phyloP scores from a whole-genome alignment of 1,140 invertebrate species.

The Ips nitidus region DNA sequence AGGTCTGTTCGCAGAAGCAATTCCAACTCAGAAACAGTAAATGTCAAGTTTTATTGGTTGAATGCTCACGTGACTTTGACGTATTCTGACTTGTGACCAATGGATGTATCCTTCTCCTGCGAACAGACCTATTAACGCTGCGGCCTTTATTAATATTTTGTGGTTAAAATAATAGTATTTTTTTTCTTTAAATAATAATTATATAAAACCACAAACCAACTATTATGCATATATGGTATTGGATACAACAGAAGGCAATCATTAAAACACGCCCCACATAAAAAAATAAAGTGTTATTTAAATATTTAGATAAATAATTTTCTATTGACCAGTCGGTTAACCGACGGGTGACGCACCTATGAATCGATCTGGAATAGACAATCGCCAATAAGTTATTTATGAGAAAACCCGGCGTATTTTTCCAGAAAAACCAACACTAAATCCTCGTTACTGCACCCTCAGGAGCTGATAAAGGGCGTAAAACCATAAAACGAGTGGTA shows the following conservation, averaged over 20 bases:
- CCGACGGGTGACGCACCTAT: constrained; percentile 3
- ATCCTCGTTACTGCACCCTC: neutral
- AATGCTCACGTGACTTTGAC: no score
- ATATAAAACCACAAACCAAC: neutral
- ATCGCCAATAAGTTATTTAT: neutral
- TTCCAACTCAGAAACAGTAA: no score
- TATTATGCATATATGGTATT: neutral
- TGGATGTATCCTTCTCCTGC: no score
- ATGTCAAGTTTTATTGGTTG: no score
- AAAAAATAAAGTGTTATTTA: neutral
- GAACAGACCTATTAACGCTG: neutral
- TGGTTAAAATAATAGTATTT: neutral
- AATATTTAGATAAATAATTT: neutral
- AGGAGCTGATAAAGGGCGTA: neutral
- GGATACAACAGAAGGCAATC: no score
- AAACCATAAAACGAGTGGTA: constrained; percentile 8
- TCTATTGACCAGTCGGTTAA: neutral
- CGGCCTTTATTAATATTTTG: neutral
- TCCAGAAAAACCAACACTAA: neutral
- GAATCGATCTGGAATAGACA: neutral
- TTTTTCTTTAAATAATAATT: neutral
- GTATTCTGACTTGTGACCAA: no score
- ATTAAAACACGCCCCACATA: neutral
- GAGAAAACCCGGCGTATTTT: neutral
- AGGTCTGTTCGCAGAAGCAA: no score